phyloP scores from a whole-genome alignment of 2,888 invertebrate species.

The Tetropium fuscum region DNA sequence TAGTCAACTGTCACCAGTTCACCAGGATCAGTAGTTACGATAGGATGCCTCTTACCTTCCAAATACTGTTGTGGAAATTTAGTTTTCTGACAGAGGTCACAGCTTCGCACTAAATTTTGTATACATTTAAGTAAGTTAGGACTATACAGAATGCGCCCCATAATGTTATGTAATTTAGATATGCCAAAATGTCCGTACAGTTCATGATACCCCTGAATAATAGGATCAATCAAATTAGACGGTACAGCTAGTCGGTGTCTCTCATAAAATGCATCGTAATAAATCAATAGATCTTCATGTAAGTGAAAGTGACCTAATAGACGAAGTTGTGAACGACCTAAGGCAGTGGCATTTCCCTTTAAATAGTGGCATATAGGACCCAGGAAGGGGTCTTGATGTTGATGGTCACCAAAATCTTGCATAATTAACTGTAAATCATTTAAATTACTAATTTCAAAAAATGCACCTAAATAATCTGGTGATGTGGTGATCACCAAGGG shows the following conservation, averaged over 20 bases:
- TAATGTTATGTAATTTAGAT: slow-evolving; percentile 15
- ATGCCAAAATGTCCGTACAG: slow-evolving; percentile 33
- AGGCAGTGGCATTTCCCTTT: neutral
- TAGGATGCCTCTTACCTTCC: slow-evolving; percentile 5
- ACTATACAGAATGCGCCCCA: slow-evolving; percentile 9
- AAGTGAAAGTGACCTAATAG: neutral
- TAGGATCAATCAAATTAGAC: neutral
- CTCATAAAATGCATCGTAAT: neutral
- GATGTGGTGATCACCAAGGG: neutral
- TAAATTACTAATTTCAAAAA: slow-evolving; percentile 2
- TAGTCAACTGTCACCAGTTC: slow-evolving; percentile 41
- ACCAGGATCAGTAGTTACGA: slow-evolving; percentile 10
- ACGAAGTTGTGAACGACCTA: neutral
- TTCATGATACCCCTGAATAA: slow-evolving; percentile 16
- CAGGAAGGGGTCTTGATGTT: neutral
- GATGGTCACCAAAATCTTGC: neutral
- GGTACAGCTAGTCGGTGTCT: neutral
- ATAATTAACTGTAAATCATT: neutral
- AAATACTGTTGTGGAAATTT: slow-evolving; percentile 14
- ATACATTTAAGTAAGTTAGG: slow-evolving; percentile 20
- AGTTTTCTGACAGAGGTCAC: slow-evolving; percentile 40
- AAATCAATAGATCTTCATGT: neutral
- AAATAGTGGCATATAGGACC: neutral
- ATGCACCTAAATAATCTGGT: neutral
- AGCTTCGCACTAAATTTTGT: slow-evolving; percentile 6